phyloP scores from a whole-genome alignment of 2,797 vertebrate species.

The Linurgus olivaceus region DNA sequence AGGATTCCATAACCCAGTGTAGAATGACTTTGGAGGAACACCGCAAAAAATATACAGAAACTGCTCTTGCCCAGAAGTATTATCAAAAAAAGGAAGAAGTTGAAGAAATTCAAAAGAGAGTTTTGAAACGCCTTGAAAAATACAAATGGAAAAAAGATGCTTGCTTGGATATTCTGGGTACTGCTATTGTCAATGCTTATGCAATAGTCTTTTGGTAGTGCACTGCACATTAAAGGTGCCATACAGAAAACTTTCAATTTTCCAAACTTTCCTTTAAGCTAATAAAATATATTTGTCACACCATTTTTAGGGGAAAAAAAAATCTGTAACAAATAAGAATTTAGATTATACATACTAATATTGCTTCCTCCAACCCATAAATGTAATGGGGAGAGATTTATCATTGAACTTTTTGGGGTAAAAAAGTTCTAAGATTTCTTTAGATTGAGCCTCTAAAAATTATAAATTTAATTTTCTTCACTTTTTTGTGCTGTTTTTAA shows the following conservation, averaged over 20 bases:
- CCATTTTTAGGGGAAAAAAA: not conserved
- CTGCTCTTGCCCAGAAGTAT: slow-evolving; percentile 65
- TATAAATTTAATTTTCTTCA: not conserved
- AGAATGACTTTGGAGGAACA: slow-evolving; percentile 72
- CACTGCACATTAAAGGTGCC: not conserved
- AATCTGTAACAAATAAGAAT: not conserved
- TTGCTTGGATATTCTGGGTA: slow-evolving; percentile 71
- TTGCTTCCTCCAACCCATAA: not conserved
- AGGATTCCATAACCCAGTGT: slow-evolving; percentile 67
- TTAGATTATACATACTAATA: not conserved
- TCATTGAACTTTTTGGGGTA: not conserved
- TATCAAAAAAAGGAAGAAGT: slow-evolving; percentile 71
- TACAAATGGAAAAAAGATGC: slow-evolving; percentile 62
- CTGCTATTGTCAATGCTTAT: slow-evolving; percentile 1
- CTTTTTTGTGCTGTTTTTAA: not conserved
- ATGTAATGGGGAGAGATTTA: not conserved
- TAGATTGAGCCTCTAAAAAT: not conserved
- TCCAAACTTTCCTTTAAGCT: not conserved
- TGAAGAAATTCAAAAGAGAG: slow-evolving; percentile 70
- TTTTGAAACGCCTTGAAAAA: slow-evolving; percentile 63
- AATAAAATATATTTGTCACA: not conserved
- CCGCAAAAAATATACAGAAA: slow-evolving; percentile 68
- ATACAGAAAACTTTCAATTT: not conserved
- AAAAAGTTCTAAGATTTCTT: not conserved
- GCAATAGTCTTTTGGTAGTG: not conserved